Base-by-base conservation (phyloP, 2,797 vertebrate species). In the Ficedula albicollis region DNA sequence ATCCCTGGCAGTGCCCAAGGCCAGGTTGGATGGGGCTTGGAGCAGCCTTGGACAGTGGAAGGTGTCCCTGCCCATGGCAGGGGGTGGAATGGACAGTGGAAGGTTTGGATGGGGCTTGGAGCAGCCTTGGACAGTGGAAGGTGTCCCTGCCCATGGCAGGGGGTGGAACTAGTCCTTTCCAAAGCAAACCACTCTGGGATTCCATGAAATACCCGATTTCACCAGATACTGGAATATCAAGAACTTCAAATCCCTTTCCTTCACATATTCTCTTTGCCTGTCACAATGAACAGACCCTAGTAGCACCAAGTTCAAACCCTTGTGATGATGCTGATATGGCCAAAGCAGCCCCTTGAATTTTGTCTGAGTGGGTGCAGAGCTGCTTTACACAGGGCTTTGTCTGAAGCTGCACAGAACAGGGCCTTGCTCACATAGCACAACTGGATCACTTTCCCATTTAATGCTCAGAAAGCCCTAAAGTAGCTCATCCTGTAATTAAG, bases 401-500 rank as follows among this genome's bases (percentile, higher is more conserved):
- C 62, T 75, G 54, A 41, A 80, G 44, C 49, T 66, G 34, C 51
- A 48, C 39, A 80, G 78, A 91, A 26, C 2, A 84, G 70, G 84
- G 43, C 46, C 67, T 80, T 84, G 84, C 67, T 72, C 83, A 74
- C 56, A 32, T 11, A 10, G 54, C 25, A 16, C 64, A 46, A 54
- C 39, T 34, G 44, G 62, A 46, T 54, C 59, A 69, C 68, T 44
- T 85, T 72, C 43, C 41, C 75, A 84, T 49, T 72, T 73, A 78
- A 48, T 48, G 55, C 51, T 90, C 85, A 59, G 68, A 66, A 89
- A 87, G 38, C 68, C 67, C 82, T 70, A 23, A 94, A 93, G 34
- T 17, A 92, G 56, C 73, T 92, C 84, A 70, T 93, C 73, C 73
- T 29, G 72, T 77, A 93, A 96, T 88, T 75, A 91, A 90, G 51